phyloP scores from a whole-genome alignment of 2,888 invertebrate species.

The Morpho achilles region DNA sequence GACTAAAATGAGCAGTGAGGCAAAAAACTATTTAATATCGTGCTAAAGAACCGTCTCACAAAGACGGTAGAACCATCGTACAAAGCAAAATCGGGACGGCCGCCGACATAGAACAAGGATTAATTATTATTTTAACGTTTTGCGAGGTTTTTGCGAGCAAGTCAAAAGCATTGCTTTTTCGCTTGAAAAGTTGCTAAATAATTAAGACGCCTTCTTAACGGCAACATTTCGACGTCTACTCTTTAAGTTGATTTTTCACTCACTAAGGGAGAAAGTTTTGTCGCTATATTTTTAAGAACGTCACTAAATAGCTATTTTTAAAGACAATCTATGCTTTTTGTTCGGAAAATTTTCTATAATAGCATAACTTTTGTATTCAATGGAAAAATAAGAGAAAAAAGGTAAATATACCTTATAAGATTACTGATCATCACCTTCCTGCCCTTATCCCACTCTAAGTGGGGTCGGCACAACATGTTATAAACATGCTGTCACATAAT shows the following conservation, averaged over 20 bases:
- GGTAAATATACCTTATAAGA: neutral
- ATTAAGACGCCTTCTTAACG: conserved; percentile 69
- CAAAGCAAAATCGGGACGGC: conserved; percentile 53
- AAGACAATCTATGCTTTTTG: conserved; percentile 3
- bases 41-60: conserved; percentile 56
- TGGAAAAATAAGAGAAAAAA: neutral
- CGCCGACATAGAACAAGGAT: conserved; percentile 57
- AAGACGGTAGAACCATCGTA: conserved; percentile 61
- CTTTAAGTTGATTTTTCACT: conserved; percentile 52
- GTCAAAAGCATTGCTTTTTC: conserved; percentile 74
- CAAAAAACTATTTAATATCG: conserved; percentile 75
- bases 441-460: too few relatives aligned
- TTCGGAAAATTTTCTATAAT: neutral
- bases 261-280: conserved; percentile 37
- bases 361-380: too few relatives aligned
- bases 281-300: conserved; percentile 19
- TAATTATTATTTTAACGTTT: conserved; percentile 79
- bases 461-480: too few relatives aligned
- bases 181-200: conserved; percentile 75
- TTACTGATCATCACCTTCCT: too few relatives aligned
- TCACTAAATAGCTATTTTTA: conserved; percentile 6
- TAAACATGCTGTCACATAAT: too few relatives aligned
- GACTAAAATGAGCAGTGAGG: conserved; percentile 55
- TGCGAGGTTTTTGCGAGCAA: conserved; percentile 68
- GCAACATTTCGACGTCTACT: conserved; percentile 58